Evolutionary conservation across 2,113 vertebrate genomes (phyloP).

Genomic region (Fukomys damarensis): DNA sequence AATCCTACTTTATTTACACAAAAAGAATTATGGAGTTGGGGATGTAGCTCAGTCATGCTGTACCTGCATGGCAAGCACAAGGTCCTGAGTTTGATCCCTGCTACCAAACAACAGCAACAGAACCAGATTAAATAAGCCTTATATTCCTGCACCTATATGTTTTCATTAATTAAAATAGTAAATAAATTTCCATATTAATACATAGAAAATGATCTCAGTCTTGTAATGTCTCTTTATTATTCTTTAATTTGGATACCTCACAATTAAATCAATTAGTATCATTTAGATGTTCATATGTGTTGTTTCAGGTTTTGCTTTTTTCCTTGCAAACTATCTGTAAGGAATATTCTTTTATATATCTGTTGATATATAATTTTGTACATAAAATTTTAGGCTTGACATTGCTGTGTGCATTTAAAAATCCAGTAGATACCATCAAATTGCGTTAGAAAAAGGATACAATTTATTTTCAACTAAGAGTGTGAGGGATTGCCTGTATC

Average conservation of each 20-base stretch:
- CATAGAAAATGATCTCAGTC: background rate
- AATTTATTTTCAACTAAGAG: background rate
- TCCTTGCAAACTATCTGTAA: background rate
- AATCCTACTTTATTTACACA: background rate
- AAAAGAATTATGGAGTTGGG: background rate
- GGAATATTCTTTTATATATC: background rate
- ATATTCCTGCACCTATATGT: background rate
- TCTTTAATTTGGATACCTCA: background rate
- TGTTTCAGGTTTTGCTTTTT: background rate
- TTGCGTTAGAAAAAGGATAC: background rate
- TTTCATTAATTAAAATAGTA: background rate
- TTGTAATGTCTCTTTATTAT: background rate
- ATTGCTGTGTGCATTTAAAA: background rate
- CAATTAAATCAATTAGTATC: background rate
- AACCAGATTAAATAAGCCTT: background rate
- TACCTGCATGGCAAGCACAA: no score
- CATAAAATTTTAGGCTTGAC: background rate
- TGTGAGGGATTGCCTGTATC: background rate
- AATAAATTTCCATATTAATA: background rate
- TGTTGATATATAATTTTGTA: background rate
- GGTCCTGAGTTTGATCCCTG: no score
- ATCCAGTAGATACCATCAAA: background rate
- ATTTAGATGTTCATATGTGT: background rate
- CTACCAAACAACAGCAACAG: no score
- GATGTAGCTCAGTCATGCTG: no score